Evolutionary conservation across 2,888 invertebrate species (phyloP).

Genomic region (Acanthosepion esculentum): DNA sequence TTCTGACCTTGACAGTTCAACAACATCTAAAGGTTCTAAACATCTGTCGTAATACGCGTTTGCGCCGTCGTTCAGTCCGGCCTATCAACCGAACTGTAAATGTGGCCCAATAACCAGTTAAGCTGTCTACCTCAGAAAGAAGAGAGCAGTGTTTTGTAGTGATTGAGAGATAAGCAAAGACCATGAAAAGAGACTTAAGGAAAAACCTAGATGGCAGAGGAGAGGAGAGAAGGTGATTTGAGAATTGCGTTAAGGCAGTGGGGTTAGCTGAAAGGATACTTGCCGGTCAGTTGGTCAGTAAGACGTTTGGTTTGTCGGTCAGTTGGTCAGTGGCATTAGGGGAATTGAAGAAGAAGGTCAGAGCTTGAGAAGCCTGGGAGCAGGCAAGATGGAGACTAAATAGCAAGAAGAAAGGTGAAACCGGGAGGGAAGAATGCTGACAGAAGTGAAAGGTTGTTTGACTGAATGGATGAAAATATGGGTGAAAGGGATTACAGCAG

Average conservation of each 20-base stretch:
- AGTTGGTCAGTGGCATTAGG: conserved; percentile 4
- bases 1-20: not conserved
- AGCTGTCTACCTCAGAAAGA: too few species aligned
- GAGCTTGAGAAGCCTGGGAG: not conserved
- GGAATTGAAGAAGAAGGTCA: not conserved
- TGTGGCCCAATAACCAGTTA: not conserved
- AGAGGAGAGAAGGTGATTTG: not conserved
- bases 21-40: not conserved
- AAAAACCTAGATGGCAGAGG: not conserved
- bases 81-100: not conserved
- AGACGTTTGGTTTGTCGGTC: not conserved
- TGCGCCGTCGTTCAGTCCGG: not conserved
- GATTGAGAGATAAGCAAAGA: not conserved
- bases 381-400: not conserved
- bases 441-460: not conserved
- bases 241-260: not conserved
- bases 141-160: not conserved
- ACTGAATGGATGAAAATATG: not conserved
- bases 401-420: not conserved
- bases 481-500: not conserved
- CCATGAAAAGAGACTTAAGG: not conserved
- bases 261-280: not conserved
- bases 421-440: not conserved
- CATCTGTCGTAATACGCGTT: conserved; percentile 17
- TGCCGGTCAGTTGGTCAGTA: conserved; percentile 33